These are phyloP conservation scores for Neocloeon triangulifer DNA, from an alignment of 1,140 invertebrate genomes.

Conservation along the genomic window DNA sequence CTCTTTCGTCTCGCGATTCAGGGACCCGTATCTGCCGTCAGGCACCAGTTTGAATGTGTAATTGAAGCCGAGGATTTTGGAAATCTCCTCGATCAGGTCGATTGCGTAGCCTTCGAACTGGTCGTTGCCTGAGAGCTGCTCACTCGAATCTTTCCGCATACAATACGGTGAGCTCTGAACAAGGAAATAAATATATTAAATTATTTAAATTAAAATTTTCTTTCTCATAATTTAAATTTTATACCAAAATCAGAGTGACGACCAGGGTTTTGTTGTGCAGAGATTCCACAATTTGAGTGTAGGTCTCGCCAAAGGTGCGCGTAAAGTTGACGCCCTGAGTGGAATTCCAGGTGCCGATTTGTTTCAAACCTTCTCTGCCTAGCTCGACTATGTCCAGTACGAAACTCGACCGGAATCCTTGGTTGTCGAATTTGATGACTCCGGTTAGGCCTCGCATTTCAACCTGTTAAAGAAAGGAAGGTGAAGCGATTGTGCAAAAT, in stretches of 20 bases:
- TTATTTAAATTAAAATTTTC: constrained; percentile 7
- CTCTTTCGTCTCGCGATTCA: constrained; percentile 49
- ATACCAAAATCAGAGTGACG: constrained; percentile 78
- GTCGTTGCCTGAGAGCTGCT: constrained; percentile 57
- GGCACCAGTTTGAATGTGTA: constrained; percentile 64
- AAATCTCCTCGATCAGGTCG: constrained; percentile 70
- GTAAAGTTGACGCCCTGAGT: constrained; percentile 78
- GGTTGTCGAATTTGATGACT: constrained; percentile 81
- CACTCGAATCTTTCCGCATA: constrained; percentile 66
- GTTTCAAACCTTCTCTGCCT: constrained; percentile 50
- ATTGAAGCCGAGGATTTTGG: constrained; percentile 72
- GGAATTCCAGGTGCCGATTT: constrained; percentile 76
- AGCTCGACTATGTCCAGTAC: constrained; percentile 76
- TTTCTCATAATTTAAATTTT: too few species aligned
- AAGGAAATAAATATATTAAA: constrained; percentile 8
- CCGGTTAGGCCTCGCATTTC: constrained; percentile 81
- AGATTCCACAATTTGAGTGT: constrained; percentile 64
- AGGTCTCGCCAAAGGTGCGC: constrained; percentile 55
- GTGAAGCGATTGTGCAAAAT: too few species aligned
- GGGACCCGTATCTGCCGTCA: constrained; percentile 58
- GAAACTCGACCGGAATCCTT: constrained; percentile 80
- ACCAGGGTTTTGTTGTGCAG: constrained; percentile 79
- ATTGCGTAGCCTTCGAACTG: constrained; percentile 76
- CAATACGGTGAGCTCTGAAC: constrained; percentile 72
- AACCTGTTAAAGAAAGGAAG: too few species aligned